These are phyloP conservation scores for Calidris pygmaea DNA, from an alignment of 2,113 vertebrate genomes.

Conservation along the genomic window DNA sequence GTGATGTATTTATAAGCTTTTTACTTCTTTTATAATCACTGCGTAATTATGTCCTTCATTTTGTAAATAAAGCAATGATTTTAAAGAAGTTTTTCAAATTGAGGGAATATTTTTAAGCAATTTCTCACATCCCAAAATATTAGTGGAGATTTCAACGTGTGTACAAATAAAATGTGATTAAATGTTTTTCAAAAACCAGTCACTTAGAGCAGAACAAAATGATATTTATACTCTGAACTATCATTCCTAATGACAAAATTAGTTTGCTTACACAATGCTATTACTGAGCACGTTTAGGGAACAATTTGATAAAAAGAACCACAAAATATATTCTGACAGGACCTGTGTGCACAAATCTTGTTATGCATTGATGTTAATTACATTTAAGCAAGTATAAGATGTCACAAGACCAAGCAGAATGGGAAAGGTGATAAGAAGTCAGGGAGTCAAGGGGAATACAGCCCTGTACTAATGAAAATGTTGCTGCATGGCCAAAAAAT, in stretches of 20 bases:
- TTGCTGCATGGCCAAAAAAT: background rate
- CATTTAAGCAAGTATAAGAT: background rate
- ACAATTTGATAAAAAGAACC: background rate
- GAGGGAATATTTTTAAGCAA: background rate
- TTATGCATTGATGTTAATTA: background rate
- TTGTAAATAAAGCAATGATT: background rate
- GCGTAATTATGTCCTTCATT: background rate
- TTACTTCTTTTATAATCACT: background rate
- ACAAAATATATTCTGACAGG: background rate
- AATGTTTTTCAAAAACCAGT: background rate
- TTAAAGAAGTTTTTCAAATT: background rate
- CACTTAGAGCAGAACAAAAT: background rate
- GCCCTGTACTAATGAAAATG: background rate
- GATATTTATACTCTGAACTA: background rate
- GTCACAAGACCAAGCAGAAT: background rate
- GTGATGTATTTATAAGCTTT: background rate
- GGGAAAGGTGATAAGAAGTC: background rate
- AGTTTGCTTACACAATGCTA: background rate
- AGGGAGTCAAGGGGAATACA: background rate
- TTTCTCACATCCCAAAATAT: background rate
- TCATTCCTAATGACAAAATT: background rate
- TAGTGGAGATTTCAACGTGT: background rate
- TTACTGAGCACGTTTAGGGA: background rate
- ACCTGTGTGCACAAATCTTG: slow-evolving; percentile 17
- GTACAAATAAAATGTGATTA: background rate